phyloP scores from a whole-genome alignment of 2,888 invertebrate genomes.

The Rhingia campestris region DNA sequence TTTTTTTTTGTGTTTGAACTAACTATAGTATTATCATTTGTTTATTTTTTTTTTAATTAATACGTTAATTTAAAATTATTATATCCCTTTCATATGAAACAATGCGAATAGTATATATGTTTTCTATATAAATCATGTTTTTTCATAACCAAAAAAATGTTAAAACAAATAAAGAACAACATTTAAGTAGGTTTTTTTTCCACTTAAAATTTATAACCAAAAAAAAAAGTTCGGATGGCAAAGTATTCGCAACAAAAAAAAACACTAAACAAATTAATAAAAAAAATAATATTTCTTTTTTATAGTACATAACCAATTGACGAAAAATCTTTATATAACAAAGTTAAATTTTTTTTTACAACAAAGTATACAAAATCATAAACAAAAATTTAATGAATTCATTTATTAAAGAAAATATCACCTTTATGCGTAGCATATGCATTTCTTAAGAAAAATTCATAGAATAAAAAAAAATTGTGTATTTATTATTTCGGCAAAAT shows the following conservation, averaged over 20 bases:
- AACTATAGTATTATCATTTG: constrained; percentile 41
- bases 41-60: constrained; percentile 58
- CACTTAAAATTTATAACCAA: constrained; percentile 59
- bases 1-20: constrained; percentile 53
- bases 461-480: constrained; percentile 40
- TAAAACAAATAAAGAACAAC: constrained; percentile 50
- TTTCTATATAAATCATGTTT: constrained; percentile 10
- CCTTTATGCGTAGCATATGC: constrained; percentile 60
- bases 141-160: constrained; percentile 40
- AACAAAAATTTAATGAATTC: constrained; percentile 60
- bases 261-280: constrained; percentile 35
- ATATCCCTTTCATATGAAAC: constrained; percentile 39
- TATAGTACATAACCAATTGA: constrained; percentile 62
- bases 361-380: constrained; percentile 61
- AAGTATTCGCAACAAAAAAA: constrained; percentile 41
- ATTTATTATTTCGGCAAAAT: constrained; percentile 20
- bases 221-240: constrained; percentile 53
- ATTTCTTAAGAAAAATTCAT: background rate
- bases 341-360: constrained; percentile 17
- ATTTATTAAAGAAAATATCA: constrained; percentile 69
- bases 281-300: constrained; percentile 34
- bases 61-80: constrained; percentile 54
- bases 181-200: constrained; percentile 42
- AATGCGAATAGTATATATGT: constrained; percentile 25
- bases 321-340: constrained; percentile 65